phyloP scores from a whole-genome alignment of 2,797 vertebrate genomes.

The Siniperca obscura region DNA sequence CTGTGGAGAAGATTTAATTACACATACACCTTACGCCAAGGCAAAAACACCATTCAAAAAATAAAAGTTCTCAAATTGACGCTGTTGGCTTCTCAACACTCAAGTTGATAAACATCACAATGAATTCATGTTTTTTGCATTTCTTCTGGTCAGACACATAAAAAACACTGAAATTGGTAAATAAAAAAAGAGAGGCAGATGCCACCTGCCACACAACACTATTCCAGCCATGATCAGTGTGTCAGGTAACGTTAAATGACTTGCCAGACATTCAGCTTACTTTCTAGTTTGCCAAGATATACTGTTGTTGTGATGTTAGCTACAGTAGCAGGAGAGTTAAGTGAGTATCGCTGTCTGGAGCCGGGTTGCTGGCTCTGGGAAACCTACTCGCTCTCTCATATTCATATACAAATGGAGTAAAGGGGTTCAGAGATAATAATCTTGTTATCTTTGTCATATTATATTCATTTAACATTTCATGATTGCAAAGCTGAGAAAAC shows the following conservation, averaged over 20 bases:
- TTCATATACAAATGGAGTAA: not conserved
- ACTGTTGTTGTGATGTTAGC: no score
- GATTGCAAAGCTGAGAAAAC: not conserved
- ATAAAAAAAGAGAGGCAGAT: not conserved
- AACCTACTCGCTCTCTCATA: no score
- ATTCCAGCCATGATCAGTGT: no score
- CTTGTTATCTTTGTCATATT: not conserved
- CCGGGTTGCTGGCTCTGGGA: no score
- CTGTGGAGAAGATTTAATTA: not conserved
- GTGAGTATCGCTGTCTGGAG: no score
- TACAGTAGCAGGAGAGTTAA: no score
- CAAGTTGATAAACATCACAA: not conserved
- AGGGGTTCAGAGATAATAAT: not conserved
- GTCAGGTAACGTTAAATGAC: no score
- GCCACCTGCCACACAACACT: not conserved
- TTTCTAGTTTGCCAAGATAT: no score
- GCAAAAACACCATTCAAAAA: not conserved
- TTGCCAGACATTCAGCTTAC: no score
- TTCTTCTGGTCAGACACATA: not conserved
- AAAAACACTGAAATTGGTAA: not conserved
- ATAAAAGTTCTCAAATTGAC: not conserved
- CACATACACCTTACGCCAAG: not conserved
- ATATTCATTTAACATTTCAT: conserved; percentile 11
- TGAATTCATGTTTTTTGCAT: not conserved
- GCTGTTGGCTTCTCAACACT: not conserved